Percentiles rank a stretch among this genome's conserved stretches.
Evolutionary conservation across 1,140 invertebrate genomes (phyloP).

Genomic region (Hermetia illucens): DNA sequence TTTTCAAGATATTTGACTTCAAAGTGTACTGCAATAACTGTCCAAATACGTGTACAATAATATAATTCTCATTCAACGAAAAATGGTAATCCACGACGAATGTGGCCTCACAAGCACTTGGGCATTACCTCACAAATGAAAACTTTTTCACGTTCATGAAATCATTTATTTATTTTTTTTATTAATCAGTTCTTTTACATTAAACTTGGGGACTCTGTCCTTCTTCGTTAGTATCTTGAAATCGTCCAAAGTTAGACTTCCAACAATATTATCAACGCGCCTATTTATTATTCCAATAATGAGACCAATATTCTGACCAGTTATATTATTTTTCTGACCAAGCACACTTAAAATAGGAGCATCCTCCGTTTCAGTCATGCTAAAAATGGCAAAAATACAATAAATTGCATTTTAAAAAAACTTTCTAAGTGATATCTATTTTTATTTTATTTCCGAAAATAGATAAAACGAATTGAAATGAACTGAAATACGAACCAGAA

Average conservation of each 20-base stretch:
- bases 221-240: conserved; percentile 27
- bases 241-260: conserved; percentile 36
- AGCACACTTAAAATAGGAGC: conserved; percentile 54
- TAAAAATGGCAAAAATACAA: conserved; percentile 9
- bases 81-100: too few relatives aligned
- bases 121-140: too few relatives aligned
- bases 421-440: neutral
- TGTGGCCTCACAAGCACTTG: too few relatives aligned
- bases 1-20: too few relatives aligned
- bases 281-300: conserved; percentile 60
- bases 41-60: too few relatives aligned
- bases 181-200: conserved; percentile 27
- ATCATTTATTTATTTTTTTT: too few relatives aligned
- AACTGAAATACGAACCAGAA: conserved; percentile 26
- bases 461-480: neutral
- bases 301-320: conserved; percentile 52
- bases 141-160: too few relatives aligned
- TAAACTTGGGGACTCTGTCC: conserved; percentile 27
- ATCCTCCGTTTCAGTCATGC: conserved; percentile 44
- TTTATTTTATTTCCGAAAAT: neutral
- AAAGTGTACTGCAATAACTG: too few relatives aligned
- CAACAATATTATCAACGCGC: conserved; percentile 36
- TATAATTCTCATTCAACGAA: too few relatives aligned
- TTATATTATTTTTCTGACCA: conserved; percentile 46
- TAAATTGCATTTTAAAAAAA: neutral